Conservation (phyloP, 2,888 invertebrate genomes). For the Synanthedon myopaeformis region DNA sequence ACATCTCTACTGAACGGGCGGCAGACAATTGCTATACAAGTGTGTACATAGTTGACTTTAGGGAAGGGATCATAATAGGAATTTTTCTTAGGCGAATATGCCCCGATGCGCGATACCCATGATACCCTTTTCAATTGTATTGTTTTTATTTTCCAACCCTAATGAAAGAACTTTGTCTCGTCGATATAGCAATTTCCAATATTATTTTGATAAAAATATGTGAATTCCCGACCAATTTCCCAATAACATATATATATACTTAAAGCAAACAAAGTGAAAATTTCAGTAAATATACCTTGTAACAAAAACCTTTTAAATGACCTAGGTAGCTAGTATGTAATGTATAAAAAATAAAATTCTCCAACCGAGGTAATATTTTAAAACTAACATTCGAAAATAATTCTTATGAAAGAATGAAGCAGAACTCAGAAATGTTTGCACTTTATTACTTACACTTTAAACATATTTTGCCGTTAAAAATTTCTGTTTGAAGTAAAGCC, state of each 20-base stretch:
- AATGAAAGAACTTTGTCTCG: constrained; percentile 65
- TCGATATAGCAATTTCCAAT: constrained; percentile 52
- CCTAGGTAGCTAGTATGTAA: too few relatives aligned
- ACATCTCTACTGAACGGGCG: constrained; percentile 8
- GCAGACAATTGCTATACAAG: constrained; percentile 56
- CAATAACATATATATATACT: background rate
- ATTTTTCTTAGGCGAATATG: constrained; percentile 62
- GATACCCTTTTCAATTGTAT: constrained; percentile 67
- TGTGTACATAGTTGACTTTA: constrained; percentile 52
- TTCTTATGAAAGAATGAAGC: too few relatives aligned
- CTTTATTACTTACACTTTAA: too few relatives aligned
- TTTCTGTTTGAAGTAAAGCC: too few relatives aligned
- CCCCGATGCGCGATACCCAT: constrained; percentile 55
- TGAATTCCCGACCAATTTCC: background rate
- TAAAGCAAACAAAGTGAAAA: background rate
- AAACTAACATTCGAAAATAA: too few relatives aligned
- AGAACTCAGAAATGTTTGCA: too few relatives aligned
- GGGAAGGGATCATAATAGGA: constrained; percentile 66
- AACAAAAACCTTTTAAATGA: too few relatives aligned
- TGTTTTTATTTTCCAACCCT: constrained; percentile 66
- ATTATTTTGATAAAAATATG: background rate
- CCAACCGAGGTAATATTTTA: too few relatives aligned
- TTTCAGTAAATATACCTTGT: too few relatives aligned
- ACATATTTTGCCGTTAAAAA: too few relatives aligned
- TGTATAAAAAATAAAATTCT: too few relatives aligned